Percentiles rank a stretch among this genome's conserved stretches.
Conservation (phyloP, 2,113 vertebrate genomes). For the Cephalopholis sonnerati region DNA sequence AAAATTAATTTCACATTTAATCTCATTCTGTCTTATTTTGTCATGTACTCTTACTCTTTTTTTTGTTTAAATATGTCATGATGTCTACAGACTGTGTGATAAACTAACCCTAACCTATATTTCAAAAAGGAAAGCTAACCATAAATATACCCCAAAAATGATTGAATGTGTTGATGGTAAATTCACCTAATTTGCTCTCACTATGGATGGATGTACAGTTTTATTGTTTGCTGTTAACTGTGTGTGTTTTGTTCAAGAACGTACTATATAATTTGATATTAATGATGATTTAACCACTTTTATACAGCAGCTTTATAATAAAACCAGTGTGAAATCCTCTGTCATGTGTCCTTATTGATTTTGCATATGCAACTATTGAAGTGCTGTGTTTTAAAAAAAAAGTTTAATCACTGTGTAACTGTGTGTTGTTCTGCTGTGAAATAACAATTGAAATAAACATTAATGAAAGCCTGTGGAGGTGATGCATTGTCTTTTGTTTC, state of each 20-base stretch:
- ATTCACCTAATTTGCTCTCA: neutral
- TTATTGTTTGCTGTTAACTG: neutral
- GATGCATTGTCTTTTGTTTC: no score
- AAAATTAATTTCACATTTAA: neutral
- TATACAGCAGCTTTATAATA: constrained; percentile 12
- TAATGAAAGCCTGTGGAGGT: constrained; percentile 9
- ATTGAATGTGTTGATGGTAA: neutral
- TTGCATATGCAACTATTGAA: neutral
- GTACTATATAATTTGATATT: neutral
- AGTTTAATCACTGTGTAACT: neutral
- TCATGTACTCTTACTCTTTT: neutral
- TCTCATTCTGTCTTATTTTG: neutral
- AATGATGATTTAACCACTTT: neutral
- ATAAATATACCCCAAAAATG: neutral
- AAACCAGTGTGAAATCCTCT: constrained; percentile 21
- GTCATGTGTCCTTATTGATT: neutral
- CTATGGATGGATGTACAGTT: neutral
- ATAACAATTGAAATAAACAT: neutral
- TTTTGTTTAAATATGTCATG: neutral
- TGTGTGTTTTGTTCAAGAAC: neutral
- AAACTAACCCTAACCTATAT: neutral
- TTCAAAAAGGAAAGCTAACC: neutral
- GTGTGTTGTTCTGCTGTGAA: neutral
- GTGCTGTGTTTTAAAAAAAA: neutral
- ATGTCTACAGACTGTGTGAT: neutral